Base-by-base conservation (phyloP, 1,140 invertebrate genomes). In the Pseudoatta argentina region DNA sequence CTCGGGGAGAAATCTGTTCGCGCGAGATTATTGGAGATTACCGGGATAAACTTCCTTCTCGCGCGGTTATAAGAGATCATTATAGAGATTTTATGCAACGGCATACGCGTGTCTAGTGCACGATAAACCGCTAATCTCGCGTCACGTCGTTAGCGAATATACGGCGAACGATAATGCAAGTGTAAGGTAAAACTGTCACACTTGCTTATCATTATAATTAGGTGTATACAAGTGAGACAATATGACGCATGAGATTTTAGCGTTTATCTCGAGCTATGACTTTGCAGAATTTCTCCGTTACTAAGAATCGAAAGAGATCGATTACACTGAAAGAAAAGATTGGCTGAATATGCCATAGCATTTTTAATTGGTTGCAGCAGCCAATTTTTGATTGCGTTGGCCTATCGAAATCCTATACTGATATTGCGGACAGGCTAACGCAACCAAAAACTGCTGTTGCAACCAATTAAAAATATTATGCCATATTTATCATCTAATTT, bases 51-150 rank as follows among this genome's bases (percentile, higher is more conserved):
- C 34, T 77, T 34, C 16, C 8, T 27, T 21, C 39, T 44, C 24
- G 30, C 51, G 27, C n/a, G 27, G 27, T n/a, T 34, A 14, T 16
- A n/a, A 3, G 27, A 21, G 44, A 53, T 51, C 48, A 12, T 57
- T 27, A 18, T 7, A 30, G 44, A 48, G 39, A 51, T 66, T 78
- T 39, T 3, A 27, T 18, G 39, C 57, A n/a, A 30, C 30, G 34
- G 66, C 39, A 69, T 7, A 69, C 55, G 24, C 44, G 48, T 44
- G 18, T 67, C n/a, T 69, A 0, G 48, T 3, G 14, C 30, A 14
- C 44, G 39, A 21, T 79, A 21, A 79, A 79, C 48, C 48, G 44
- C 24, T 61, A 12, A 61, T 76, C 39, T 24, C 51, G 24, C 51
- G 61, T 77, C 57, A n/a, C 76, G 27, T 53, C 24, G 18, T 24